Evolutionary conservation across 2,888 invertebrate species (phyloP).

Genomic region (Drosophila mimetica): DNA sequence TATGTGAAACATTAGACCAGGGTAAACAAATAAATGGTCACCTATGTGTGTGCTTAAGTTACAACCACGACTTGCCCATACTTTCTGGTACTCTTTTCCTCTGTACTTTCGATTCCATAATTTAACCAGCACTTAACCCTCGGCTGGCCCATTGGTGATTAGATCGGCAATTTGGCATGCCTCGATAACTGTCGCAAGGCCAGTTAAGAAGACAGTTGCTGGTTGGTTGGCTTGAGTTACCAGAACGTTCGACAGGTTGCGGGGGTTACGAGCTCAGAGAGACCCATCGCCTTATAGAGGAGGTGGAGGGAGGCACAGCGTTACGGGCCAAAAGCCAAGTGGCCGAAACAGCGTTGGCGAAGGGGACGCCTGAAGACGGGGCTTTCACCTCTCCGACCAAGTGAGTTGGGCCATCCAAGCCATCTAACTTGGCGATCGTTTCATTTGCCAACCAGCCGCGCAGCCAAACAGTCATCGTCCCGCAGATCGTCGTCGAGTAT

Average conservation of each 20-base stretch:
- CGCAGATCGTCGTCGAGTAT: conserved; percentile 1
- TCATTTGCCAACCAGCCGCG: conserved; percentile 70
- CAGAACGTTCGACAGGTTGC: conserved; percentile 52
- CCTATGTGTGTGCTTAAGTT: background rate
- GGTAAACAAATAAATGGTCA: background rate
- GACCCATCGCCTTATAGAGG: background rate
- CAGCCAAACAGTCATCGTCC: conserved; percentile 60
- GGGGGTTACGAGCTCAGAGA: background rate
- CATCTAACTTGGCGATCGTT: conserved; percentile 47
- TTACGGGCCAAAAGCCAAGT: conserved; percentile 74
- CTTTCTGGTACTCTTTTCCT: background rate
- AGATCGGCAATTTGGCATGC: conserved; percentile 79
- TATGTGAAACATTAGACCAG: too few relatives aligned
- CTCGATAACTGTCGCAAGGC: conserved; percentile 77
- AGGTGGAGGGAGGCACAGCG: conserved; percentile 34
- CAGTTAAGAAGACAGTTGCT: conserved; percentile 33
- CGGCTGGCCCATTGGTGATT: conserved; percentile 58
- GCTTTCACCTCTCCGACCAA: conserved; percentile 66
- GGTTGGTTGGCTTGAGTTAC: background rate
- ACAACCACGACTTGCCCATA: background rate
- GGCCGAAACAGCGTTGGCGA: conserved; percentile 47
- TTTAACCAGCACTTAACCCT: conserved; percentile 13
- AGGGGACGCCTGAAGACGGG: conserved; percentile 1
- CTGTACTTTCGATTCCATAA: conserved; percentile 25
- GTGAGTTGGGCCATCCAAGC: conserved; percentile 19